Percentiles rank a stretch among this genome's conserved stretches.
Conservation (phyloP, 2,113 vertebrate species). For the Rhineura floridana region DNA sequence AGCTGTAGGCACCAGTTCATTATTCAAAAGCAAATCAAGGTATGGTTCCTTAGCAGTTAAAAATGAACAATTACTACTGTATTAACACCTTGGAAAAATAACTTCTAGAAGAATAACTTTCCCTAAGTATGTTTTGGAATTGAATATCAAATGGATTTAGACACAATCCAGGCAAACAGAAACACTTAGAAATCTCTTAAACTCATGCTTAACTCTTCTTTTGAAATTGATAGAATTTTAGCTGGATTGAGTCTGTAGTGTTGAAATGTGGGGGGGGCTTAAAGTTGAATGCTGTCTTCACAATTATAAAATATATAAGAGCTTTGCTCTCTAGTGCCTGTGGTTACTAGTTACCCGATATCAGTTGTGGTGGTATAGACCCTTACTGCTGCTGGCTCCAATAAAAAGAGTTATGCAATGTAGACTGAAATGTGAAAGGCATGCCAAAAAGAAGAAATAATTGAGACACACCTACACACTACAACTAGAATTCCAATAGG, state of each 20-base stretch:
- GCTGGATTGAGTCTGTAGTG: background rate
- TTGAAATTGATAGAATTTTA: background rate
- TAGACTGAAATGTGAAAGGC: background rate
- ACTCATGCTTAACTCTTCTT: background rate
- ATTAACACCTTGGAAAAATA: background rate
- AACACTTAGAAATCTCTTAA: background rate
- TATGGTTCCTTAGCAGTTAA: background rate
- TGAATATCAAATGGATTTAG: background rate
- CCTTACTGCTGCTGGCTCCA: background rate
- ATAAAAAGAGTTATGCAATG: background rate
- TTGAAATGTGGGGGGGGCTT: no score
- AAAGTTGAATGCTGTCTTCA: no score
- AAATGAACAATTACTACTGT: background rate
- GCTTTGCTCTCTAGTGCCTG: background rate
- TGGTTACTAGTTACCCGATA: background rate
- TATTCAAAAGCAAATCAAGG: background rate
- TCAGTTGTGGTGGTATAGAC: background rate
- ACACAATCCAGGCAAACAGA: background rate
- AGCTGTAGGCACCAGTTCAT: background rate
- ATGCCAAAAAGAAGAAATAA: background rate
- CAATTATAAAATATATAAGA: no score
- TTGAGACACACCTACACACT: no score
- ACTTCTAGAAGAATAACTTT: background rate
- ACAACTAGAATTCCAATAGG: background rate
- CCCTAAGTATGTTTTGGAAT: background rate